Conservation (phyloP, 2,113 vertebrate species). For the Chamaea fasciata region DNA sequence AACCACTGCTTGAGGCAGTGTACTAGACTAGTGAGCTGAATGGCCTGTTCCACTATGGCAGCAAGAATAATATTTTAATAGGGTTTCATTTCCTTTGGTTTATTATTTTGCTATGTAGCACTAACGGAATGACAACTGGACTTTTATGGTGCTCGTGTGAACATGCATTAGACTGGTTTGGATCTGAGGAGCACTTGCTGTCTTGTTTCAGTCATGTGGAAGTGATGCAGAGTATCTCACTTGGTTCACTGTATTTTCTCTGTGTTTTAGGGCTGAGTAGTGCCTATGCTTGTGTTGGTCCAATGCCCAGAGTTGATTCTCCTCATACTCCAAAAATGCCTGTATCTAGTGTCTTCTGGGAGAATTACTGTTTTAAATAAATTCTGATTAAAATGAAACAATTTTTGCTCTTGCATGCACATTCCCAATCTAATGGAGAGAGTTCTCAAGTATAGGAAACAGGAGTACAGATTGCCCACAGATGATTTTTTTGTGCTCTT, state of each 20-base stretch:
- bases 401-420: background rate
- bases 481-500: background rate
- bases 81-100: constrained; percentile 62
- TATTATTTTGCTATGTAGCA: background rate
- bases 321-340: background rate
- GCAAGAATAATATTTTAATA: constrained; percentile 50
- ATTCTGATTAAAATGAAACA: background rate
- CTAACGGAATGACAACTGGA: background rate
- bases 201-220: background rate
- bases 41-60: background rate
- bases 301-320: background rate
- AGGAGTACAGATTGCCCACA: background rate
- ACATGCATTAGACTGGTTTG: constrained; percentile 1
- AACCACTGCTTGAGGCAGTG: constrained; percentile 1
- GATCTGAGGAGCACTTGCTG: background rate
- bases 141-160: background rate
- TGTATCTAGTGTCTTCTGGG: background rate
- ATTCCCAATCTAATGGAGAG: background rate
- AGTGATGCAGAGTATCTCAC: background rate
- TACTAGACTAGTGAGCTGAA: background rate
- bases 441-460: background rate
- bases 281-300: background rate
- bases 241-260: background rate
- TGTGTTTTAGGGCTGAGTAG: background rate
- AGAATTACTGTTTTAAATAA: background rate